Evolutionary conservation across 2,113 vertebrate species (phyloP).

Genomic region (Corythornis vintsioides): DNA sequence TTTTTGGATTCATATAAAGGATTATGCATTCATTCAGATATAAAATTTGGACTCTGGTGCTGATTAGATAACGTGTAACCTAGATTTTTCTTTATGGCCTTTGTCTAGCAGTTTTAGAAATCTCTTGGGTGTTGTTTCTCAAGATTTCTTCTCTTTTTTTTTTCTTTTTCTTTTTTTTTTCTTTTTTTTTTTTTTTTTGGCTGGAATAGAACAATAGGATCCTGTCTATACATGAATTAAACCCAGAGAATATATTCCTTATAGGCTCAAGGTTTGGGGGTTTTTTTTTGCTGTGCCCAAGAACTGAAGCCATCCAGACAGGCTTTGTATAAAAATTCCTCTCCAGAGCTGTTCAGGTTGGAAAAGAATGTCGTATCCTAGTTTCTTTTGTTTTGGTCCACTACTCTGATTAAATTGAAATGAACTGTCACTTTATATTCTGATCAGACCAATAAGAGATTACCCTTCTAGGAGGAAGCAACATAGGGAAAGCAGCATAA

Average conservation of each 20-base stretch:
- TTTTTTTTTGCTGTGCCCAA: neutral
- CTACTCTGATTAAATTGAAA: slow-evolving; percentile 1
- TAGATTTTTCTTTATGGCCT: neutral
- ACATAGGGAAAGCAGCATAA: neutral
- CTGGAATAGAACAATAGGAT: neutral
- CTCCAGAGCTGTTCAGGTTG: too few species aligned
- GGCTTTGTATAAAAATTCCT: neutral
- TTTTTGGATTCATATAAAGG: neutral
- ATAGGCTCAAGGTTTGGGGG: neutral
- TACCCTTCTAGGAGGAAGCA: neutral
- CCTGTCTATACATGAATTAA: neutral
- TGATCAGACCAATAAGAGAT: neutral
- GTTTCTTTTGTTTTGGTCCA: neutral
- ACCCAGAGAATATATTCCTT: neutral
- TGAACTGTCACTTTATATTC: slow-evolving; percentile 23
- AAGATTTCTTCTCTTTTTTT: neutral
- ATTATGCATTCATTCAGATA: neutral
- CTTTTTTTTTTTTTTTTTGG: neutral
- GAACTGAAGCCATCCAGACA: neutral
- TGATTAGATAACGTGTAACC: neutral
- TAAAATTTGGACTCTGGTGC: neutral
- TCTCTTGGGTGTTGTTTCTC: neutral
- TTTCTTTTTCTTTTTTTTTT: neutral
- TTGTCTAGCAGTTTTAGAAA: neutral
- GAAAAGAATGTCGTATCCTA: neutral